Base-by-base conservation (phyloP, 2,113 vertebrate genomes). In the Vimba vimba region DNA sequence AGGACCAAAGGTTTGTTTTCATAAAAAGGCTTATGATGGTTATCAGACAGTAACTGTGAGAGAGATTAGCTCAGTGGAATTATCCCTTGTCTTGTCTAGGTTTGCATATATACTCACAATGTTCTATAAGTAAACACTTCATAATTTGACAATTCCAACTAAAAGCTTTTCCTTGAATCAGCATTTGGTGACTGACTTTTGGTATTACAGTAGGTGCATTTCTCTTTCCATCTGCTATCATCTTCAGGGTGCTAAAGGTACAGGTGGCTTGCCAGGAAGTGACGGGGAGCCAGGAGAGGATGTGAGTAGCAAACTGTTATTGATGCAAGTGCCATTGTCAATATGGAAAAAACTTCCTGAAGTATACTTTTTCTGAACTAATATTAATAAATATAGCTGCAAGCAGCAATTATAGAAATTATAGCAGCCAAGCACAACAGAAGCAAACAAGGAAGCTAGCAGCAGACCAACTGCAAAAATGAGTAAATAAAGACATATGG, bases 221-320 rank as follows among this genome's bases (percentile, higher is more conserved):
- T 82, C 11, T 27, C 17, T 78, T 73, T 8, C 55, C n/a, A 21
- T 47, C 6, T 66, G 62, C 3, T 43, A 59, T 87, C 11, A 55
- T 64, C 39, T 89, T 62, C 85, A 95, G 92, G 93, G 93, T 6
- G 30, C 36, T 52, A 10, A 84, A 88, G 92, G 91, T 1, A 8
- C 30, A 0, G 82, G 73, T 8, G 94, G 93, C 2, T 30, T 93
- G 25, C 91, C 92, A 23, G 94, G 94, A 76, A 92, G 43, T 1
- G 88, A 92, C 21, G 93, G 94, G 4, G 94, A 92, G 13, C 93
- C 93, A 12, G 94, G 94, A 79, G 93, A 93, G 10, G 90, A 94
- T 62, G 93, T 78, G 62, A 94, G 82, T 85, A 17, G 47, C 25
- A 25, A 47, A 47, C 79, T n/a, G 2, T 6, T 39, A 3, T 0